Evolutionary conservation across 2,888 invertebrate species (phyloP).

Genomic region (Perizoma affinitatum): DNA sequence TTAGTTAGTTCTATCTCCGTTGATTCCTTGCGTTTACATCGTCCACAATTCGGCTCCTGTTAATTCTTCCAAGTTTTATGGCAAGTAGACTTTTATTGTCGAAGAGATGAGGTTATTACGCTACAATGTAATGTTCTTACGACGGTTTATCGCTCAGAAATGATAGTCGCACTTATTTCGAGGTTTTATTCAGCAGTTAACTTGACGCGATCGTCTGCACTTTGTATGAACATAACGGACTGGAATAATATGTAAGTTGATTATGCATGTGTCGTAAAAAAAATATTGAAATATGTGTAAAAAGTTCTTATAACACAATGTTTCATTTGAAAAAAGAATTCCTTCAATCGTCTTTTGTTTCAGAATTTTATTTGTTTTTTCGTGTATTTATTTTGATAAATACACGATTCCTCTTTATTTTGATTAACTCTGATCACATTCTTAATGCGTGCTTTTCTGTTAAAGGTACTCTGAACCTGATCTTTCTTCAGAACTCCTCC

Average conservation of each 20-base stretch:
- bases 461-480: too few species aligned
- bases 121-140: constrained; percentile 35
- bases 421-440: too few species aligned
- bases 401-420: too few species aligned
- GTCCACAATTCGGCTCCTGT: constrained; percentile 27
- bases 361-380: too few species aligned
- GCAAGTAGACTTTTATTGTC: constrained; percentile 35
- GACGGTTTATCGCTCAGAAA: constrained; percentile 36
- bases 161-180: constrained; percentile 39
- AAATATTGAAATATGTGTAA: not conserved
- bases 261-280: constrained; percentile 7
- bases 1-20: not conserved
- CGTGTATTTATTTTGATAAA: too few species aligned
- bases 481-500: too few species aligned
- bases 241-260: constrained; percentile 6
- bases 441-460: too few species aligned
- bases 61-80: constrained; percentile 35
- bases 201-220: constrained; percentile 28
- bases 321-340: too few species aligned
- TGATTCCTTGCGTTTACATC: constrained; percentile 2
- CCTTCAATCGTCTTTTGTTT: too few species aligned
- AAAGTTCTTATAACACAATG: too few species aligned
- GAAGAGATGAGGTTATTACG: constrained; percentile 39
- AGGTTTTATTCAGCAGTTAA: constrained; percentile 37
- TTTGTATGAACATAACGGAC: constrained; percentile 22